phyloP scores from a whole-genome alignment of 2,797 vertebrate species.

The Danionella dracula region DNA sequence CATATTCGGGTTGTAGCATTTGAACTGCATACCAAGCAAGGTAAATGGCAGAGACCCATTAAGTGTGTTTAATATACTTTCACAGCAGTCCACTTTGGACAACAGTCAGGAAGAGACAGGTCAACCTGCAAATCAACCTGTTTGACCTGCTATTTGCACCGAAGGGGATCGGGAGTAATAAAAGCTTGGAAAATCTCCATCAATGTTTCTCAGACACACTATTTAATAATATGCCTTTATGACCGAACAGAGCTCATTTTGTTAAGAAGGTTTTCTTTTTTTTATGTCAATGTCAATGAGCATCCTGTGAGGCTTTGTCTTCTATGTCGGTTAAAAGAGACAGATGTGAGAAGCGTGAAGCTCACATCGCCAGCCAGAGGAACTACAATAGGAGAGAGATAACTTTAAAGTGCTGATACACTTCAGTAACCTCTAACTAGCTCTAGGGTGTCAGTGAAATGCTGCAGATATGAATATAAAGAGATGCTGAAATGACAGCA shows the following conservation, averaged over 20 bases:
- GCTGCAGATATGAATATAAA: neutral
- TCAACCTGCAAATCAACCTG: conserved; percentile 61
- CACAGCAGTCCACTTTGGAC: conserved; percentile 55
- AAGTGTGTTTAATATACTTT: conserved; percentile 68
- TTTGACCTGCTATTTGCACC: conserved; percentile 65
- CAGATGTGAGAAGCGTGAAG: neutral
- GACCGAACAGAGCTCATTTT: conserved; percentile 22
- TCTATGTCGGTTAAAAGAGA: neutral
- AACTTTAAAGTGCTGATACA: conserved; percentile 15
- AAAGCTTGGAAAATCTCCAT: conserved; percentile 43
- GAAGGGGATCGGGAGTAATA: conserved; percentile 52
- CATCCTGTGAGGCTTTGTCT: neutral
- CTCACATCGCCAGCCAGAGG: neutral
- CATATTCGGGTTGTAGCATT: conserved; percentile 62
- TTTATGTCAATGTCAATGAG: conserved; percentile 30
- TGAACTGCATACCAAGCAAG: conserved; percentile 58
- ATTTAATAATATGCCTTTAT: conserved; percentile 42
- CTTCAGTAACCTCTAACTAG: conserved; percentile 16
- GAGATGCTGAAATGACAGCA: neutral
- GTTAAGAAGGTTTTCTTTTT: conserved; percentile 37
- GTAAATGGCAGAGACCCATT: conserved; percentile 66
- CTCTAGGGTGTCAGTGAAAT: conserved; percentile 9
- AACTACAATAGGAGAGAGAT: neutral
- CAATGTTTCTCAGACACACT: conserved; percentile 35
- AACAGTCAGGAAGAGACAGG: conserved; percentile 56